Evolutionary conservation across 2,113 vertebrate genomes (phyloP), one percentile per base, ranked within the genome.

Genomic region (Geococcyx californianus): DNA sequence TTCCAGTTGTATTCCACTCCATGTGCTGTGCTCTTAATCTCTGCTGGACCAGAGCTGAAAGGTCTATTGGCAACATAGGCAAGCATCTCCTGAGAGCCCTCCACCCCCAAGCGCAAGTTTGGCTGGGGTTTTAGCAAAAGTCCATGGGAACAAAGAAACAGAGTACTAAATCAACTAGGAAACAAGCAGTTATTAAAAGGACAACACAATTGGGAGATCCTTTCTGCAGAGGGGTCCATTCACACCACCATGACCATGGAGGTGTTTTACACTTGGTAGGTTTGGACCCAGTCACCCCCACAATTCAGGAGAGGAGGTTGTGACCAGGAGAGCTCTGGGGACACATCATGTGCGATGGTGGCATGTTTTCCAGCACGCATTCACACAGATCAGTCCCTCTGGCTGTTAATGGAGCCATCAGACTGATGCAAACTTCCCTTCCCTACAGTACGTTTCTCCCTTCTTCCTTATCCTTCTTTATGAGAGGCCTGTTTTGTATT

Each of bases 11-110:
- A 80, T 45, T 60, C 68, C 6, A 3, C 14, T 25, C n/a, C 2
- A 0, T 0, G 0, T 36, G 4, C 13, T 21, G 10, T 36, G 40
- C 49, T 74, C n/a, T 38, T 40, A 28, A 8, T 33, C 21, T 31
- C 29, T 54, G 25, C 45, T 2, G 1, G 45, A 54, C 7, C 2
- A 0, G 62, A 62, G 29, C 12, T 26, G 26, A 36, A 69, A 63
- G 47, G 16, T 29, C n/a, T n/a, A n/a, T n/a, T n/a, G n/a, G n/a
- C 56, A 63, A 23, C 24, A 40, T 6, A 49, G 49, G 7, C 33
- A 44, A 62, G 40, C 6, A 17, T 7, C 40, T 72, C 45, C 72
- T n/a, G 60, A 14, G 18, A 73, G 28, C 33, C 64, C 8, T 66
- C 25, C 60, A 33, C 19, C 54, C 20, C 15, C 1, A 0, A 5